phyloP scores from a whole-genome alignment of 2,888 invertebrate species.

The Uropetala carovei region DNA sequence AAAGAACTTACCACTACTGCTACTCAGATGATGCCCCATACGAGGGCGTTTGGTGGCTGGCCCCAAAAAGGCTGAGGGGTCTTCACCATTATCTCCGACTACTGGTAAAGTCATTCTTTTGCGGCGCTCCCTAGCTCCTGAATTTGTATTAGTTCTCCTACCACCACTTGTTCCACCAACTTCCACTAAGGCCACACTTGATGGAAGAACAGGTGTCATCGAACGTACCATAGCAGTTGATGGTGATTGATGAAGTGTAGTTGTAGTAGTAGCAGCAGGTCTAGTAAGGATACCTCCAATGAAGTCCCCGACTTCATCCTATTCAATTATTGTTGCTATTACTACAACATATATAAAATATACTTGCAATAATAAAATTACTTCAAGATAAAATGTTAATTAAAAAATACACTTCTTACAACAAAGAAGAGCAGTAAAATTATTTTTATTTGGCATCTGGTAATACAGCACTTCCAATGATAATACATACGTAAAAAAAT shows the following conservation, averaged over 20 bases:
- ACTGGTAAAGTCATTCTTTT: conserved; percentile 73
- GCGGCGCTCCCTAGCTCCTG: background rate
- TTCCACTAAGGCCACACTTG: background rate
- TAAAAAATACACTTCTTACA: too few species aligned
- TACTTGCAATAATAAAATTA: background rate
- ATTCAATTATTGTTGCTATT: conserved; percentile 65
- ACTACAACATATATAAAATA: conserved; percentile 1
- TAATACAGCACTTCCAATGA: too few species aligned
- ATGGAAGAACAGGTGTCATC: background rate
- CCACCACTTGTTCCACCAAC: background rate
- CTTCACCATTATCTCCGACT: conserved; percentile 17
- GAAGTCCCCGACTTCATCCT: conserved; percentile 83
- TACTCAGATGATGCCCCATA: background rate
- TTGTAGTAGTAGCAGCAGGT: conserved; percentile 70
- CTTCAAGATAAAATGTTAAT: background rate
- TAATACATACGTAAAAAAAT: too few species aligned
- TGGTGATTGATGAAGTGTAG: conserved; percentile 30
- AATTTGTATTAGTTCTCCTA: background rate
- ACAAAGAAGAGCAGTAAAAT: too few species aligned
- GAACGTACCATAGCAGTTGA: conserved; percentile 34
- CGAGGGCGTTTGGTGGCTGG: conserved; percentile 8
- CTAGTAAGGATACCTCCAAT: conserved; percentile 79
- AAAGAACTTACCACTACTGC: background rate
- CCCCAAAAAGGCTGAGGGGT: background rate
- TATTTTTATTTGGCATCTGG: too few species aligned